phyloP scores from a whole-genome alignment of 2,888 invertebrate genomes.

The Cylloceria caligata region DNA sequence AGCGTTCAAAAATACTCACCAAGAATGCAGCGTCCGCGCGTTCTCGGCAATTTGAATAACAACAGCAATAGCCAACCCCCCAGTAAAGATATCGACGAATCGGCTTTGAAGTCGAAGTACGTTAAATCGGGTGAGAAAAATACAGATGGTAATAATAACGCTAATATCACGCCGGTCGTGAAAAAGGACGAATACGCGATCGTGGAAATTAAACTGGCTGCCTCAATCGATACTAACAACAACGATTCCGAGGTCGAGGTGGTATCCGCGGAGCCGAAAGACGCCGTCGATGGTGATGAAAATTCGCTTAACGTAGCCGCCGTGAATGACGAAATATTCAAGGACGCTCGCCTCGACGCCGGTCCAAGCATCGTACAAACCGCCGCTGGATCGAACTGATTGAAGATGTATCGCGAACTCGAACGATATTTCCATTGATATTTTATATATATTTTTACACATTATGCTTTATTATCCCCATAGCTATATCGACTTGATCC shows the following conservation, averaged over 20 bases:
- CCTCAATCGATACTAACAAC: constrained; percentile 68
- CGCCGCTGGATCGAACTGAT: constrained; percentile 60
- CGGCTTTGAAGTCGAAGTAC: constrained; percentile 71
- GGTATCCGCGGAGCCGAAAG: constrained; percentile 35
- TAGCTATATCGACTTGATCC: background rate
- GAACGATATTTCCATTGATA: constrained; percentile 46
- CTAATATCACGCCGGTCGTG: constrained; percentile 30
- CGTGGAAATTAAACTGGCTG: constrained; percentile 26
- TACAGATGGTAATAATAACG: constrained; percentile 59
- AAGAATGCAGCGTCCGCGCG: constrained; percentile 27
- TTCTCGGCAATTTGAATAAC: constrained; percentile 59
- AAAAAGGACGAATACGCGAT: constrained; percentile 38
- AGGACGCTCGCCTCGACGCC: constrained; percentile 28
- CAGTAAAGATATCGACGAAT: constrained; percentile 66
- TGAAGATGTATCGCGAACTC: constrained; percentile 36
- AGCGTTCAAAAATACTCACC: constrained; percentile 8
- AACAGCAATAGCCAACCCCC: constrained; percentile 44
- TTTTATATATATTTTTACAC: constrained; percentile 42
- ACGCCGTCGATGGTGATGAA: constrained; percentile 44
- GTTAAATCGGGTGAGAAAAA: constrained; percentile 46
- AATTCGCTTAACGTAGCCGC: constrained; percentile 49
- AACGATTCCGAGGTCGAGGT: constrained; percentile 61
- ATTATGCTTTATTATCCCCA: constrained; percentile 9
- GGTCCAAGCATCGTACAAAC: constrained; percentile 35
- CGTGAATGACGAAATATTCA: constrained; percentile 54